Base-by-base conservation (phyloP, 2,797 vertebrate species). In the Hephaestus fuliginosus region DNA sequence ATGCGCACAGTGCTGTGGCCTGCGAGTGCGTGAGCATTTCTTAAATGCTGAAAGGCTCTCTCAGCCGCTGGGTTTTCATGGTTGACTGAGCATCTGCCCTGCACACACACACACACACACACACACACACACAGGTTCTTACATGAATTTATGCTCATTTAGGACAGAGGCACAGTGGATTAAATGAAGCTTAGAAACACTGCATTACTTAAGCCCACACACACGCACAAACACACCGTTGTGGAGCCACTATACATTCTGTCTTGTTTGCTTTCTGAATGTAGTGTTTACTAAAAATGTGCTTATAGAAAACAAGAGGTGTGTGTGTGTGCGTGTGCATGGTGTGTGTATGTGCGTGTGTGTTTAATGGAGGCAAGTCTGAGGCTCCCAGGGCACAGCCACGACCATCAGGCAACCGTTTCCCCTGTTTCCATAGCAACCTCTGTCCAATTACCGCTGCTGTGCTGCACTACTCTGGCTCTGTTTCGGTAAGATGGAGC, bases 341-440 rank as follows among this genome's bases (percentile, higher is more conserved):
- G 15, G 4, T 79, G 25, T 76, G 55, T 69, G 22, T 56, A 65
- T 68, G 73, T 65, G 64, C 25, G 25, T 68, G 73, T 80, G 86
- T 82, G 80, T 86, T 83, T 85, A 81, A 86, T 76, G 79, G 91
- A 92, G 89, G 88, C 81, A 78, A 80, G 88, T 90, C 81, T 87
- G 91, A 89, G 96, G 96, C 97, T 97, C 96, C 95, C 89, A 91
- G 95, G 89, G 95, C 92, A 95, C 95, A 93, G 96, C 96, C 94
- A 94, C 91, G 94, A 94, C 96, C 94, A 94, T 95, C 95, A 95
- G 93, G 87, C 96, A 95, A 96, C 96, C 96, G 96, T 97, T 97
- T 97, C 94, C 96, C 96, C 96, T 96, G 98, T 99, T 99, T 97
- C 98, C 97, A 99, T 99, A 96, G 97, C 93, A 96, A 99, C 97